A percentile compares a stretch with the other conserved stretches of the same genome.
phyloP scores from a whole-genome alignment of 2,113 vertebrate species.

The Pogonocichla stellata region DNA sequence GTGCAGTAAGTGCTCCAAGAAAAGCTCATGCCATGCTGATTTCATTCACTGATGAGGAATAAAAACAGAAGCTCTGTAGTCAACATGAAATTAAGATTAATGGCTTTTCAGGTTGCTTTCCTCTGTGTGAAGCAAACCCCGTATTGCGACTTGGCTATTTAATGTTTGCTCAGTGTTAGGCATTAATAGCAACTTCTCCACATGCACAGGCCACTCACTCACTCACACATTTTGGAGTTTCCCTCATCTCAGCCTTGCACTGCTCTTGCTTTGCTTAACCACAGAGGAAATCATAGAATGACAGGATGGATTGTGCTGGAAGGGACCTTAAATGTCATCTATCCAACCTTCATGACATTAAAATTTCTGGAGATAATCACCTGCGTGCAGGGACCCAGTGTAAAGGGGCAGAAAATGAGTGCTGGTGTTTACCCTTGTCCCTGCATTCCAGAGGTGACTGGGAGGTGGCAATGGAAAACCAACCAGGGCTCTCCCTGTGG shows the following conservation, averaged over 20 bases:
- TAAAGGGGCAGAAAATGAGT: neutral
- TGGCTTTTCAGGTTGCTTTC: neutral
- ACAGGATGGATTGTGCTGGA: neutral
- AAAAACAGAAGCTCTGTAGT: neutral
- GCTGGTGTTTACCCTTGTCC: neutral
- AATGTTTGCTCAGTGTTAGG: neutral
- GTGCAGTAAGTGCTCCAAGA: neutral
- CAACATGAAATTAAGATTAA: slow-evolving; percentile 4
- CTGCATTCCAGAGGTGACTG: neutral
- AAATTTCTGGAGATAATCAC: neutral
- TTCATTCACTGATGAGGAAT: neutral
- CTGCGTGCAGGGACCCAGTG: neutral
- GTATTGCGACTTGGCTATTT: neutral
- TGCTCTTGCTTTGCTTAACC: neutral
- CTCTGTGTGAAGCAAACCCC: neutral
- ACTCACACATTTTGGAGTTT: neutral
- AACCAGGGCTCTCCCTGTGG: fast-evolving
- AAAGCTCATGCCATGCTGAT: neutral
- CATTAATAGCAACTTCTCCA: neutral
- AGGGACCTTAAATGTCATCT: neutral
- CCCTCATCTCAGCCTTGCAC: neutral
- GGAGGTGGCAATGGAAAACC: neutral
- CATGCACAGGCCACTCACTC: neutral
- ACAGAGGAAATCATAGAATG: neutral
- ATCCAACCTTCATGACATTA: neutral